phyloP scores from a whole-genome alignment of 2,113 vertebrate genomes.

The Larimichthys polyactis region DNA sequence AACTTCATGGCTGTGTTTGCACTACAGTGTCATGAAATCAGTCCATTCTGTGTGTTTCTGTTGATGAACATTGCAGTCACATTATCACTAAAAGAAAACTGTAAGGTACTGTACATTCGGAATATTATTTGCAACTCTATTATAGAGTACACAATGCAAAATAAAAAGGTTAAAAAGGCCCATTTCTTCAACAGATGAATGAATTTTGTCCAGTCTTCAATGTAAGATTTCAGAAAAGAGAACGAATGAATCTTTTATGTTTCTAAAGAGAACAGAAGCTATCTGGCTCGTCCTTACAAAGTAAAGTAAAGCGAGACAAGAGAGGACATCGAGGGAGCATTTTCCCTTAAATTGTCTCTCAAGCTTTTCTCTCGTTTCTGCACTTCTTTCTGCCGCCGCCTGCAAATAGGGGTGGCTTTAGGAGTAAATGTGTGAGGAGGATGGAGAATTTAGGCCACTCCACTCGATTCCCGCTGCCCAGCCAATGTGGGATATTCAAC shows the following conservation, averaged over 20 bases:
- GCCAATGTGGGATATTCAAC: conserved; percentile 60
- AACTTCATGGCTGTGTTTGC: too few species aligned
- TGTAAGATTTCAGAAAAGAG: not conserved
- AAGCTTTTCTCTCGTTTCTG: conserved; percentile 10
- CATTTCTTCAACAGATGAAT: conserved; percentile 13
- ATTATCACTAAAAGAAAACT: not conserved
- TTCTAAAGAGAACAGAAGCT: conserved; percentile 16
- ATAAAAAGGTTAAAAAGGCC: conserved; percentile 10
- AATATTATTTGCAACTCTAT: not conserved
- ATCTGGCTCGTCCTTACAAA: conserved; percentile 13
- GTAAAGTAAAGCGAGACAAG: not conserved
- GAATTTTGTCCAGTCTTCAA: conserved; percentile 15
- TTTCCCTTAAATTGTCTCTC: conserved; percentile 24
- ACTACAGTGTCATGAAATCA: too few species aligned
- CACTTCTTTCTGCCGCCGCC: conserved; percentile 12
- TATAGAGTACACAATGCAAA: not conserved
- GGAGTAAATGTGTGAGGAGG: conserved; percentile 42
- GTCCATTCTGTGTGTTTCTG: not conserved
- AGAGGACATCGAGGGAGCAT: conserved; percentile 1
- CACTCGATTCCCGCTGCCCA: conserved; percentile 48
- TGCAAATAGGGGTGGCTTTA: conserved; percentile 48
- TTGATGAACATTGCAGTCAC: not conserved
- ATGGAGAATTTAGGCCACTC: conserved; percentile 49
- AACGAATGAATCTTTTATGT: conserved; percentile 31
- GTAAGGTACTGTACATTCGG: not conserved